Base-by-base conservation (phyloP, 1,140 invertebrate genomes). In the Neodiprion virginianus region DNA sequence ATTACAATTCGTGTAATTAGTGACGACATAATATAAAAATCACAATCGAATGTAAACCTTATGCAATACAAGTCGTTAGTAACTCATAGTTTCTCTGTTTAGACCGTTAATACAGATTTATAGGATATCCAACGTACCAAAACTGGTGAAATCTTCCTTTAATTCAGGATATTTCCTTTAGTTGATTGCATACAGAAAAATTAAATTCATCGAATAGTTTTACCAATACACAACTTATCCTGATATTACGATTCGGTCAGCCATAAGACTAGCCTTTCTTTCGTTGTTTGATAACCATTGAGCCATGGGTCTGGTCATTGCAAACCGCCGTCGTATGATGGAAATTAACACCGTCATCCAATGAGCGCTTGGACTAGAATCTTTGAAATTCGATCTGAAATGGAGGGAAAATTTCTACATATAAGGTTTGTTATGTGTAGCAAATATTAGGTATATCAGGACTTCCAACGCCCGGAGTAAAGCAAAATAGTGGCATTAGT, bases 261-360 rank as follows among this genome's bases (percentile, higher is more conserved):
- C 48, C n/a, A 78, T 28, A 17, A 67, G 21, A 23, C 66, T 75
- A 74, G 79, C 77, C 80, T 79, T 79, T 14, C 77, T 74, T 77
- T 85, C 80, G 71, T 84, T 78, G 40, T 84, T 81, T 14, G 80
- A 71, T 7, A 87, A 76, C 88, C 88, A 89, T 49, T 85, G 77
- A 7, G 77, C 76, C 83, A 87, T 87, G 70, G 81, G 74, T 73
- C 81, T 80, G 12, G 86, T 81, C 66, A 75, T 81, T 66, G 79
- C 21, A 7, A 86, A 77, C 74, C 81, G 76, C 48, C 84, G 77
- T 75, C 81, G 78, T 53, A 88, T 77, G 61, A 84, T 79, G 8
- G 82, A 82, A 74, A 85, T 86, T 8, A 89, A 74, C 65, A 73
- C 71, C 11, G 81, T 79, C 23, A 89, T 69, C 88, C 88, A 89